phyloP scores from a whole-genome alignment of 1,140 invertebrate genomes.

The Magallana angulata region DNA sequence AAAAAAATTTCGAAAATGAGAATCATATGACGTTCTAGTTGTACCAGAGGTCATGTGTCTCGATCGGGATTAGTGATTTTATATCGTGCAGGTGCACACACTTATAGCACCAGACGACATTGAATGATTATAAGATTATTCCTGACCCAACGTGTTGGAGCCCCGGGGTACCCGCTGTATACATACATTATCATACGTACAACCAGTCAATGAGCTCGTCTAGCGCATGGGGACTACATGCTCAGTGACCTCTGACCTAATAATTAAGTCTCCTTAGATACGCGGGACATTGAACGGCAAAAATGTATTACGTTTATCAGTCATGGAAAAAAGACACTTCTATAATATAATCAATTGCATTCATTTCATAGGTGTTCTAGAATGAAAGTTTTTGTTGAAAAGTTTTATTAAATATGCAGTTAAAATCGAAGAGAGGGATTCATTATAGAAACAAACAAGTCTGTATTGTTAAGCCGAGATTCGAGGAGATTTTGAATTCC shows the following conservation, averaged over 20 bases:
- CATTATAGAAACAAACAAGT: no score
- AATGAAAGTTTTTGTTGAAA: no score
- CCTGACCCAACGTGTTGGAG: neutral
- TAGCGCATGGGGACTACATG: neutral
- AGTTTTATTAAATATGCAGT: no score
- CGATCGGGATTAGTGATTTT: neutral
- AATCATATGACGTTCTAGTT: no score
- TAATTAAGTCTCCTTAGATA: neutral
- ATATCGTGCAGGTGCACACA: neutral
- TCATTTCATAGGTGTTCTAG: no score
- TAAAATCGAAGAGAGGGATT: no score
- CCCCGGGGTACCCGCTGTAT: neutral
- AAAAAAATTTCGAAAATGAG: no score
- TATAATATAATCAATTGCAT: no score
- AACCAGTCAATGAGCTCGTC: constrained; percentile 1
- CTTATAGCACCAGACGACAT: neutral
- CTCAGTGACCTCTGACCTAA: neutral
- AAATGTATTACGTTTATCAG: neutral
- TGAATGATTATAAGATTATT: neutral
- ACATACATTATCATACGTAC: neutral
- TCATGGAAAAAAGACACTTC: no score
- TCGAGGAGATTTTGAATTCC: no score
- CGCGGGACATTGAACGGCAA: neutral
- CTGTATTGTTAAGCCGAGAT: no score
- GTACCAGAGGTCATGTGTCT: neutral